phyloP scores from a whole-genome alignment of 2,797 vertebrate genomes.

The Benthosema pterotum region DNA sequence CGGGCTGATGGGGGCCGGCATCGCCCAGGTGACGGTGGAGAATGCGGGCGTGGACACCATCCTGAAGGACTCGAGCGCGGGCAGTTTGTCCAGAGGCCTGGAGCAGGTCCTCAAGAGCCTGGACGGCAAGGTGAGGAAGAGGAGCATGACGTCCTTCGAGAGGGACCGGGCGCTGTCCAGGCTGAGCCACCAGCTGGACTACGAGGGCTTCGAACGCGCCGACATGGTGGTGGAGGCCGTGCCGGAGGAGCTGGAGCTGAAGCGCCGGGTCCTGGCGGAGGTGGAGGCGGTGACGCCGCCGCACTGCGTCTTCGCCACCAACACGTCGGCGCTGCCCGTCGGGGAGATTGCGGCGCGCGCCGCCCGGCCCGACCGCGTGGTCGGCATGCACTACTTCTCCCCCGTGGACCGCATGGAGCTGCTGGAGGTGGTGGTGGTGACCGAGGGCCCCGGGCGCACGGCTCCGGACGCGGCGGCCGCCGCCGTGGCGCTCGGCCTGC shows the following conservation, averaged over 20 bases:
- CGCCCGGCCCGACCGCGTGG: constrained; percentile 95
- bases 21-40: constrained; percentile 93
- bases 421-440: constrained; percentile 94
- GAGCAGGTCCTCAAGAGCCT: constrained; percentile 96
- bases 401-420: constrained; percentile 99
- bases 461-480: constrained; percentile 90
- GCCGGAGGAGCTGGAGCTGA: constrained; percentile 92
- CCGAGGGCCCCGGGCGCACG: too few relatives aligned
- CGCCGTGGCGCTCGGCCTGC: constrained; percentile 90
- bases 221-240: constrained; percentile 98
- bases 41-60: constrained; percentile 87
- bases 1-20: constrained; percentile 96
- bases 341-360: constrained; percentile 90
- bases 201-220: too few relatives aligned
- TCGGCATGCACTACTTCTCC: constrained; percentile 99
- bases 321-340: constrained; percentile 96
- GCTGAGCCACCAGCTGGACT: too few relatives aligned
- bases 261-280: constrained; percentile 93
- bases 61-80: constrained; percentile 88
- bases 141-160: too few relatives aligned
- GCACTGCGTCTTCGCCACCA: constrained; percentile 94
- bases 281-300: constrained; percentile 90
- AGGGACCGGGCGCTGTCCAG: too few relatives aligned
- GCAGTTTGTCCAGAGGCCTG: constrained; percentile 88
- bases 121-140: constrained; percentile 94